Conservation (phyloP, 2,888 invertebrate species). For the Campoplex nolae region DNA sequence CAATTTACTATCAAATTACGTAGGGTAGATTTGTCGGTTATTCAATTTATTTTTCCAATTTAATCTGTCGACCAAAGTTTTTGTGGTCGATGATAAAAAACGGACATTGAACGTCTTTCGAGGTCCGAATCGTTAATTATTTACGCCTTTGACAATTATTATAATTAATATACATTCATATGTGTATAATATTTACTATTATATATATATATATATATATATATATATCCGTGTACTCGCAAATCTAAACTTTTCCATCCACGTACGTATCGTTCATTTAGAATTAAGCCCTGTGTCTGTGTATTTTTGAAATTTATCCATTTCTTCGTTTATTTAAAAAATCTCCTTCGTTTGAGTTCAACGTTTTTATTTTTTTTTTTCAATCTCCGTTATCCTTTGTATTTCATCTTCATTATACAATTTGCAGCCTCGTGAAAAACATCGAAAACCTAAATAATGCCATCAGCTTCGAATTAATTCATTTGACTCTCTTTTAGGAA, state of each 20-base stretch:
- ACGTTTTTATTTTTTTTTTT: conserved; percentile 12
- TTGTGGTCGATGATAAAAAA: background rate
- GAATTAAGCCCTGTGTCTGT: conserved; percentile 54
- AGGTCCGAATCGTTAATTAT: conserved; percentile 23
- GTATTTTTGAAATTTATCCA: background rate
- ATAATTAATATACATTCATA: conserved; percentile 24
- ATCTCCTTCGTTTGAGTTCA: background rate
- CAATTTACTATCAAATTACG: conserved; percentile 7
- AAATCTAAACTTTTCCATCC: conserved; percentile 46
- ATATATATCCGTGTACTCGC: conserved; percentile 26
- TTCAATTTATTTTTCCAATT: conserved; percentile 18
- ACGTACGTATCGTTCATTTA: conserved; percentile 68
- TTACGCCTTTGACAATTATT: conserved; percentile 29
- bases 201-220: conserved; percentile 62
- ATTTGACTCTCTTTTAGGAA: conserved; percentile 22
- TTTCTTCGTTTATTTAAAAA: conserved; percentile 12
- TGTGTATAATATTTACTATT: conserved; percentile 46
- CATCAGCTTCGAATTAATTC: conserved; percentile 3
- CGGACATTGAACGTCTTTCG: conserved; percentile 25
- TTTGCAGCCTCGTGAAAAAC: conserved; percentile 9
- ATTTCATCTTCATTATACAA: background rate
- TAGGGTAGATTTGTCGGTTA: background rate
- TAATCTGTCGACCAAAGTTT: conserved; percentile 15
- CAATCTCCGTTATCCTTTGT: background rate
- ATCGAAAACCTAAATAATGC: conserved; percentile 10